Base-by-base conservation (phyloP, 2,888 invertebrate genomes). In the Osedax frankpressi region DNA sequence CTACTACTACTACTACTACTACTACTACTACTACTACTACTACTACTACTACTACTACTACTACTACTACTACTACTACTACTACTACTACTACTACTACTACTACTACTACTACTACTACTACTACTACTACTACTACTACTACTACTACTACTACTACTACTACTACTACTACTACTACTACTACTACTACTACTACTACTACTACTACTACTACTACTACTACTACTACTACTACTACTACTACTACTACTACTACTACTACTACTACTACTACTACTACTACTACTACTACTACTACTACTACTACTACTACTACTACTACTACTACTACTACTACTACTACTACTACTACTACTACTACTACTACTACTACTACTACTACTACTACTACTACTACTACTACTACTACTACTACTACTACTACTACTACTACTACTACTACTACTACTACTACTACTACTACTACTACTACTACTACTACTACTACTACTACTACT, bases 81-180 rank as follows among this genome's bases (percentile, higher is more conserved):
- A 28, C 70, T 70, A 28, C 70, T 70, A 70, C 70, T 70, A 70
- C 70, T 70, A 70, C 70, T 70, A 70, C 70, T 70, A 70, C 70
- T 70, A 70, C 70, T 70, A 70, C 70, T 70, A 70, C 70, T 70
- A 28, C 70, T 70, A 28, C 70, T 70, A 28, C 70, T 70, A 28
- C 70, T 70, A 70, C 70, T 70, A 28, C 70, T 70, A 70, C 29
- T 70, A 70, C 29, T 70, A 70, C 28, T 70, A 70, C 28, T 70
- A 70, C 70, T 70, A 70, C 70, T 70, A 28, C 27, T 70, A 70
- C 70, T 70, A 28, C 70, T 70, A 28, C 70, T 70, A 70, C 70
- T 70, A 28, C 29, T 70, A 70, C 70, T 70, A 28, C 70, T 70
- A 70, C 70, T 70, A 28, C 70, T 70, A 70, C 70, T 70, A 70